Base-by-base conservation (phyloP, 2,888 invertebrate species). In the Euproctis similis region DNA sequence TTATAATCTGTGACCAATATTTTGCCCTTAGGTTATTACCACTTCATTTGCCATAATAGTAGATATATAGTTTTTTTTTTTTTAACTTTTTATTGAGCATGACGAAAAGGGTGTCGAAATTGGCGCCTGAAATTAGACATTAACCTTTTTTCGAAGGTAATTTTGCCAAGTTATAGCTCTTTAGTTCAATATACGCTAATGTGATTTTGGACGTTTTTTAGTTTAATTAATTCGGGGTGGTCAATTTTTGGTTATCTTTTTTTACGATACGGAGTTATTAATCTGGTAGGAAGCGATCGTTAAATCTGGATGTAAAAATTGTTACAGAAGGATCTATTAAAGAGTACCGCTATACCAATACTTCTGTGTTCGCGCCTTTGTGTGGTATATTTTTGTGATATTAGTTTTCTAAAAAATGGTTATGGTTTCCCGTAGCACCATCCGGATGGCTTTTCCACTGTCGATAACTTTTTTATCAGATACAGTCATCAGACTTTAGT, bases 41-140 rank as follows among this genome's bases (percentile, higher is more conserved):
- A 70, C 71, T 71, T 65, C 69, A 74, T 75, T 59, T 61, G 53
- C 40, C 62, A 64, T 59, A 64, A 70, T 71, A 52, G 63, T 50
- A 53, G 60, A 45, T 48, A 53, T n/a, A 31, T 42, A 58, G 47
- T 51, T 47, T 42, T 42, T 59, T 53, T 39, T 57, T 62, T 60
- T 59, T 43, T 39, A 40, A 1, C 30, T 52, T 53, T 56, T 56
- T 65, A 74, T 65, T 47, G 56, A 61, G 63, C 73, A 65, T 77
- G 68, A 54, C 76, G 62, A 72, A 75, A 48, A 73, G 70, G 62
- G 65, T 70, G 58, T 65, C 62, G 51, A 50, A 59, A 73, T 74
- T 73, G 67, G 72, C 71, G 75, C 74, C 67, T 53, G 27, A 37
- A 53, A 65, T 64, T 58, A 48, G 56, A 49, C 48, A 53, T 63